These are phyloP conservation scores for Anagyrus pseudococci DNA, from an alignment of 2,888 invertebrate genomes.

Conservation along the genomic window DNA sequence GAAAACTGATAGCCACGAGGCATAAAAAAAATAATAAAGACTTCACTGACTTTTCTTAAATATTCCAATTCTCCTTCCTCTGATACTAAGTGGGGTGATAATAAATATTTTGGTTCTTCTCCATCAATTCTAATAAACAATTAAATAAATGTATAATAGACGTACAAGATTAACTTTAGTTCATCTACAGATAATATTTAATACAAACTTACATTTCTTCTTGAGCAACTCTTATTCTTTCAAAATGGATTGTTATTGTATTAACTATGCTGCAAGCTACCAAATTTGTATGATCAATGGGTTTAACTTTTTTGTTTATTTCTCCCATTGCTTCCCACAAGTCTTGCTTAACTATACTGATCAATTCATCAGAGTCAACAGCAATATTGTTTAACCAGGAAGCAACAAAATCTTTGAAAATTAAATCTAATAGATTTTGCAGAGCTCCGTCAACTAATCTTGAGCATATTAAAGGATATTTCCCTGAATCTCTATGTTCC, in stretches of 20 bases:
- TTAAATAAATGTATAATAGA: conserved; percentile 11
- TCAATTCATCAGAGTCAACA: conserved; percentile 71
- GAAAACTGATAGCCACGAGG: conserved; percentile 82
- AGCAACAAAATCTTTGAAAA: conserved; percentile 79
- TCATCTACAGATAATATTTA: neutral
- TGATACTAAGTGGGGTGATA: conserved; percentile 77
- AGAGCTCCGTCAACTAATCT: conserved; percentile 84
- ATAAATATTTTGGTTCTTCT: conserved; percentile 71
- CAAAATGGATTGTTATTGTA: conserved; percentile 84
- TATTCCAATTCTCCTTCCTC: conserved; percentile 81
- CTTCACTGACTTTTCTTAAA: conserved; percentile 81
- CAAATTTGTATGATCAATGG: conserved; percentile 82
- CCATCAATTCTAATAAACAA: conserved; percentile 51
- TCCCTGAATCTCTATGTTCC: conserved; percentile 18
- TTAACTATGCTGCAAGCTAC: conserved; percentile 83
- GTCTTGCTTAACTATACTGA: conserved; percentile 77
- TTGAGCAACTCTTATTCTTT: conserved; percentile 80
- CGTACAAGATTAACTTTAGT: conserved; percentile 18
- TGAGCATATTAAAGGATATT: conserved; percentile 79
- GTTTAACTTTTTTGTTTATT: conserved; percentile 74
- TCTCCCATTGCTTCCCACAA: conserved; percentile 82
- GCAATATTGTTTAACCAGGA: conserved; percentile 78
- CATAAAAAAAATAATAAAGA: conserved; percentile 80
- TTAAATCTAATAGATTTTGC: conserved; percentile 81
- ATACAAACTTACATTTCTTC: conserved; percentile 72